A percentile compares a stretch with the other conserved stretches of the same genome.
Conservation (phyloP, 2,113 vertebrate genomes). For the Alligator mississippiensis region DNA sequence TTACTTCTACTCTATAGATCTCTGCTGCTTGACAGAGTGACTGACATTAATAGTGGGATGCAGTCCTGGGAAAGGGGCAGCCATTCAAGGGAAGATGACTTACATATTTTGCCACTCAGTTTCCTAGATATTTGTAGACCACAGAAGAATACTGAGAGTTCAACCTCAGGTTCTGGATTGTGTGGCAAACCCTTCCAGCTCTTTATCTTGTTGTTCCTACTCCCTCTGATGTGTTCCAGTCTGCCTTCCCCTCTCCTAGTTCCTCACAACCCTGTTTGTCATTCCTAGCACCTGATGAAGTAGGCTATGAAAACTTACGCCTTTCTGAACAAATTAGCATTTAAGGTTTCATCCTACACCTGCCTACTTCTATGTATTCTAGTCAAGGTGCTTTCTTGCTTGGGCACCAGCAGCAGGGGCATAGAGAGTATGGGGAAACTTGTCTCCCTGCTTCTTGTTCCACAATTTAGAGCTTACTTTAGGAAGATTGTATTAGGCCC, state of each 20-base stretch:
- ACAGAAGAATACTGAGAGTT: not conserved
- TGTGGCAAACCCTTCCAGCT: not conserved
- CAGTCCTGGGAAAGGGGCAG: not conserved
- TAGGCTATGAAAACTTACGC: too few species aligned
- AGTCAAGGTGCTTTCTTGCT: constrained; percentile 28
- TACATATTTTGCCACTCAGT: not conserved
- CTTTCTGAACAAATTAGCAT: too few species aligned
- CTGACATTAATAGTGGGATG: not conserved
- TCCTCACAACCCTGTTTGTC: too few species aligned
- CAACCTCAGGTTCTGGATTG: not conserved
- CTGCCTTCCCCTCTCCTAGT: not conserved
- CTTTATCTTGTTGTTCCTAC: not conserved
- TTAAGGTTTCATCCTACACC: too few species aligned
- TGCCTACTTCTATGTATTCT: constrained; percentile 20
- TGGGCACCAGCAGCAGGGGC: constrained; percentile 18
- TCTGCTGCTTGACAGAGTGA: not conserved
- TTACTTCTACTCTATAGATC: not conserved
- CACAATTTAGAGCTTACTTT: not conserved
- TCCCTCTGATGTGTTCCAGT: not conserved
- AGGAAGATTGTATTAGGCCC: not conserved
- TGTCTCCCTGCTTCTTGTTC: not conserved
- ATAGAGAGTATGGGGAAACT: not conserved
- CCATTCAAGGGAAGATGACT: not conserved
- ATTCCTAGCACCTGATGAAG: too few species aligned
- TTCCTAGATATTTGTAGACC: not conserved